Conservation (phyloP, 2,797 vertebrate genomes). For the Erethizon dorsatum region DNA sequence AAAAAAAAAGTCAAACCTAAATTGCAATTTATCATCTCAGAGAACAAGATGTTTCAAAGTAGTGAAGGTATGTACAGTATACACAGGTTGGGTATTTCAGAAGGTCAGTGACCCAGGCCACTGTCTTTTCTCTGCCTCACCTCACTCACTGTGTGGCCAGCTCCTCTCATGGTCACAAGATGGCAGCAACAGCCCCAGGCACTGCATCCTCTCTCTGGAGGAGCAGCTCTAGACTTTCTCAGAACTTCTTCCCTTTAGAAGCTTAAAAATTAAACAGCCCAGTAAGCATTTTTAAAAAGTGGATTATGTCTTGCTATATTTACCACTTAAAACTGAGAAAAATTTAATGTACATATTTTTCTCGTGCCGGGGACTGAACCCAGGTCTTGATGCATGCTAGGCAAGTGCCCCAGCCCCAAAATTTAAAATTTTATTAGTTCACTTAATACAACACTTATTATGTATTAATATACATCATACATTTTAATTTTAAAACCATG, state of each 20-base stretch:
- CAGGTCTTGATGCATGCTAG: background rate
- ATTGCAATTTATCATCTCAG: background rate
- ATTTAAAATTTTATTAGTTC: background rate
- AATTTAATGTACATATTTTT: background rate
- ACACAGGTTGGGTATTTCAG: background rate
- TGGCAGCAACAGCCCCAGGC: conserved; percentile 40
- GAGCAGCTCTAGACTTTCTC: background rate
- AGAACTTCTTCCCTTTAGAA: background rate
- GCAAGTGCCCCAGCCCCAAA: background rate
- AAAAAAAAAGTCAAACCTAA: conserved; percentile 17
- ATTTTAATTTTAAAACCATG: background rate
- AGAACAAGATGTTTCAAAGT: background rate
- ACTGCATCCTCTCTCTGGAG: accelerated
- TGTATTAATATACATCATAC: background rate
- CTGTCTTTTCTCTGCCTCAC: background rate
- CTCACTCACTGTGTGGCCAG: accelerated
- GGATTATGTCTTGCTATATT: background rate
- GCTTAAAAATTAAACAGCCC: background rate
- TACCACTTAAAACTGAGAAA: background rate
- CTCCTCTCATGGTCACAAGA: background rate
- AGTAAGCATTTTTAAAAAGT: background rate
- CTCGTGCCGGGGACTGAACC: background rate
- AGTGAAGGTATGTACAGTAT: background rate
- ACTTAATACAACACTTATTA: background rate
- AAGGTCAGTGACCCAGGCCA: background rate